These are phyloP conservation scores for Troglohyphantes excavatus DNA, from an alignment of 2,888 invertebrate species.

Conservation along the genomic window DNA sequence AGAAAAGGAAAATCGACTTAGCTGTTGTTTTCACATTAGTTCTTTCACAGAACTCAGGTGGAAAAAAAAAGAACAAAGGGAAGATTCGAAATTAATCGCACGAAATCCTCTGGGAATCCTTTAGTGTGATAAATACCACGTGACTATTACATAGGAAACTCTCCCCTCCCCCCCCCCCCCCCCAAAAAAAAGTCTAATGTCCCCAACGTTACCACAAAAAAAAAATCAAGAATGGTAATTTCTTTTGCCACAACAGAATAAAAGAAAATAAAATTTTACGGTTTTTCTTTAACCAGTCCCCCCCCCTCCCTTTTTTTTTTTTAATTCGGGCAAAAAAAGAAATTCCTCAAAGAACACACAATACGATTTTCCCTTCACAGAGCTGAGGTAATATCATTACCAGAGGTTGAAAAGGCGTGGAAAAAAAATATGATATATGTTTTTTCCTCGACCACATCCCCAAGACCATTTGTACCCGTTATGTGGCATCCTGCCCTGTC, in stretches of 20 bases:
- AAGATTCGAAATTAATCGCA: slow-evolving; percentile 23
- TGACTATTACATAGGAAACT: slow-evolving; percentile 10
- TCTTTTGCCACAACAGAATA: neutral
- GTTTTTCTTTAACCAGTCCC: neutral
- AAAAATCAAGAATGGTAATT: neutral
- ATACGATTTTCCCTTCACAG: neutral
- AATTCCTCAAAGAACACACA: neutral
- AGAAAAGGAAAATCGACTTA: neutral
- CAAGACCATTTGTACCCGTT: neutral
- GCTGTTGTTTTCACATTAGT: slow-evolving; percentile 6
- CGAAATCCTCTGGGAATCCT: neutral
- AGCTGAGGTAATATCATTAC: neutral
- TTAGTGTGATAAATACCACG: slow-evolving; percentile 20
- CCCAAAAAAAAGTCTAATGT: neutral
- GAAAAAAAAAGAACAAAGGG: neutral
- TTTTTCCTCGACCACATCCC: neutral
- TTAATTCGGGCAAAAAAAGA: neutral
- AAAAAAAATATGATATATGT: neutral
- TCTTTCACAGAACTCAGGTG: neutral
- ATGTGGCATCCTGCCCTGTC: neutral
- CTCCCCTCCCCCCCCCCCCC: too few species aligned
- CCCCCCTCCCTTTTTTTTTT: neutral
- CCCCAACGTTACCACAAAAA: neutral
- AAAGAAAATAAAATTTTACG: neutral
- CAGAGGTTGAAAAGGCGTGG: neutral